These are phyloP conservation scores for Enteromius viviparus DNA, from an alignment of 2,797 vertebrate genomes.

Conservation along the genomic window DNA sequence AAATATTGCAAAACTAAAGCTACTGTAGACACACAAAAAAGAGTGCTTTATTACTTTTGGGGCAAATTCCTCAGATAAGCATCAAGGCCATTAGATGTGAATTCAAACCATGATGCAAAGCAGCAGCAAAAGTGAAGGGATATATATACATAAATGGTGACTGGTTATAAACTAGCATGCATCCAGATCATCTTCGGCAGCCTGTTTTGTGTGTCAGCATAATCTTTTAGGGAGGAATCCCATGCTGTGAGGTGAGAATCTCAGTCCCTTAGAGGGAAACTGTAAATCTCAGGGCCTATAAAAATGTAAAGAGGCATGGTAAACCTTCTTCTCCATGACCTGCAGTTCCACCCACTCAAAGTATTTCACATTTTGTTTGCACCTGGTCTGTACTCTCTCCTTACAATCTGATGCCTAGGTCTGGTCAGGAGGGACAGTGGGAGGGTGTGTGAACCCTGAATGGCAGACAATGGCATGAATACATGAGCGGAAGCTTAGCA, in stretches of 20 bases:
- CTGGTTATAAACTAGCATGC: not conserved
- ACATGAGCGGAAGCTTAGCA: not conserved
- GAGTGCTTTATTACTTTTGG: not conserved
- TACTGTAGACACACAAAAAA: conserved; percentile 42
- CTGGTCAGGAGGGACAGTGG: conserved; percentile 48
- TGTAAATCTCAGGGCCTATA: conserved; percentile 64
- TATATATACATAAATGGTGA: not conserved
- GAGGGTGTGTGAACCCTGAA: conserved; percentile 16
- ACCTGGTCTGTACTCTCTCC: conserved; percentile 63
- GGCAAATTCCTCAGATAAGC: conserved; percentile 12
- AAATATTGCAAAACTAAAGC: conserved; percentile 61
- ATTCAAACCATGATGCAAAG: not conserved
- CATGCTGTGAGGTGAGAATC: conserved; percentile 14
- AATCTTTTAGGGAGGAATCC: conserved; percentile 34
- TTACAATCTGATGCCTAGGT: conserved; percentile 41
- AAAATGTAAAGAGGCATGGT: conserved; percentile 59
- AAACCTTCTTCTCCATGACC: conserved; percentile 62
- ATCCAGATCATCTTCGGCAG: not conserved
- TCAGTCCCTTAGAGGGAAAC: conserved; percentile 44
- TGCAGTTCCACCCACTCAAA: conserved; percentile 59
- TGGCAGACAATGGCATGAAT: conserved; percentile 26
- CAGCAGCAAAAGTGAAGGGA: conserved; percentile 1
- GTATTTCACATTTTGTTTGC: conserved; percentile 59
- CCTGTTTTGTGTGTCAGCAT: conserved; percentile 37
- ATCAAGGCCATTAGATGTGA: not conserved